Evolutionary conservation across 2,888 invertebrate species (phyloP).

Genomic region (Dynastes grantii): DNA sequence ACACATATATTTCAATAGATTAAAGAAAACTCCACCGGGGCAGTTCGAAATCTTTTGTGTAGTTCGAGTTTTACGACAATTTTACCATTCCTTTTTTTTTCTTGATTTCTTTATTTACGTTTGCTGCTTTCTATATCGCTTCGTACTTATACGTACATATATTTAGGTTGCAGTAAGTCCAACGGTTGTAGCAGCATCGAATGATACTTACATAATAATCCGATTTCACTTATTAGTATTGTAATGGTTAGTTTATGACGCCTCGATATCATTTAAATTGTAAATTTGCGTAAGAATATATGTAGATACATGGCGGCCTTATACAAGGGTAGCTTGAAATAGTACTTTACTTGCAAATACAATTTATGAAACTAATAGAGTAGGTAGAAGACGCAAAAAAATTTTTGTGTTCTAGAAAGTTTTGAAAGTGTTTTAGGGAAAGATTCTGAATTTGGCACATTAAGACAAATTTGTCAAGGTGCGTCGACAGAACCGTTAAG

Average conservation of each 20-base stretch:
- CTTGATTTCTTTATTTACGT: slow-evolving; percentile 48
- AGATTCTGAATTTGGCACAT: no score
- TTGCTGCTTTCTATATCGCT: slow-evolving; percentile 18
- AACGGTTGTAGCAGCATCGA: slow-evolving; percentile 29
- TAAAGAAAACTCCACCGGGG: slow-evolving; percentile 55
- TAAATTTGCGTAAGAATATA: slow-evolving; percentile 45
- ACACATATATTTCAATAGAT: slow-evolving; percentile 67
- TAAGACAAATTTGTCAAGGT: no score
- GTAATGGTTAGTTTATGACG: slow-evolving; percentile 40
- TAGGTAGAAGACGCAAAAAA: no score
- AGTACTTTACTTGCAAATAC: neutral
- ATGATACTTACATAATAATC: slow-evolving; percentile 47
- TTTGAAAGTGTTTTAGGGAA: no score
- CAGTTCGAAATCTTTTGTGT: slow-evolving; percentile 48
- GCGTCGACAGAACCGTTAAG: no score
- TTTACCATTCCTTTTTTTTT: slow-evolving; percentile 40
- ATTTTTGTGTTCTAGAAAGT: no score
- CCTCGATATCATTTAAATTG: slow-evolving; percentile 35
- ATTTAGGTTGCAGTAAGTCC: slow-evolving; percentile 15
- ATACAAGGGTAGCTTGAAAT: neutral
- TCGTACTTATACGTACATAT: slow-evolving; percentile 13
- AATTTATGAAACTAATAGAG: no score
- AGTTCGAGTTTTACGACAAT: slow-evolving; percentile 46
- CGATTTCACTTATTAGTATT: slow-evolving; percentile 52
- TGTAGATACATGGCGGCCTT: neutral